These are phyloP conservation scores for Heliconius ismenius DNA, from an alignment of 2,888 invertebrate genomes.

Conservation along the genomic window DNA sequence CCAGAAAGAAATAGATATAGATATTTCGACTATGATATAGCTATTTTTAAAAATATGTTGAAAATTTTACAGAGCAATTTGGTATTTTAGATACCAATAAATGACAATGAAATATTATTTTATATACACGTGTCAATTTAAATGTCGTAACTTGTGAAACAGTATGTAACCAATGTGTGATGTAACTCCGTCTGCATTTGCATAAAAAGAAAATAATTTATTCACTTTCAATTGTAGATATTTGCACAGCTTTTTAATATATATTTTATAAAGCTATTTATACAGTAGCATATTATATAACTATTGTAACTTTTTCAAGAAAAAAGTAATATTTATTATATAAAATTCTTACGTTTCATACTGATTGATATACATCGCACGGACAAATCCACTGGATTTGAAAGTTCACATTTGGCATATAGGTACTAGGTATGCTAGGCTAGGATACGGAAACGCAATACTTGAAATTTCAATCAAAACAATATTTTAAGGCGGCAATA, in stretches of 20 bases:
- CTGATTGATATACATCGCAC: background rate
- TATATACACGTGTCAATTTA: background rate
- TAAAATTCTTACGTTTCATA: background rate
- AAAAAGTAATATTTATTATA: background rate
- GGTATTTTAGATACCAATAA: background rate
- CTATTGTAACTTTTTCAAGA: background rate
- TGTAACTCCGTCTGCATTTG: slow-evolving; percentile 13
- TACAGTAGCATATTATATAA: background rate
- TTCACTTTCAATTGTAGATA: background rate
- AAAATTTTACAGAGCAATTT: background rate
- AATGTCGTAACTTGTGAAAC: background rate
- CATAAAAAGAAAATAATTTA: background rate
- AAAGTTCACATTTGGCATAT: background rate
- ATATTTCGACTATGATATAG: background rate
- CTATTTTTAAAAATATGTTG: background rate
- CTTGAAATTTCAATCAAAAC: background rate
- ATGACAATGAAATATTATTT: background rate
- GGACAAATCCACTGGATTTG: background rate
- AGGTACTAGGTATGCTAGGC: too few relatives aligned
- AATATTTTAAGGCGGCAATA: background rate
- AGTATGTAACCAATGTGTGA: background rate
- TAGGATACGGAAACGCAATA: too few relatives aligned
- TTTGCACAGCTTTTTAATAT: background rate
- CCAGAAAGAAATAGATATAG: background rate
- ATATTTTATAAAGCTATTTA: background rate